A percentile compares a stretch with the other conserved stretches of the same genome.
phyloP scores from a whole-genome alignment of 2,797 vertebrate species.

The Phalloptychus januarius region DNA sequence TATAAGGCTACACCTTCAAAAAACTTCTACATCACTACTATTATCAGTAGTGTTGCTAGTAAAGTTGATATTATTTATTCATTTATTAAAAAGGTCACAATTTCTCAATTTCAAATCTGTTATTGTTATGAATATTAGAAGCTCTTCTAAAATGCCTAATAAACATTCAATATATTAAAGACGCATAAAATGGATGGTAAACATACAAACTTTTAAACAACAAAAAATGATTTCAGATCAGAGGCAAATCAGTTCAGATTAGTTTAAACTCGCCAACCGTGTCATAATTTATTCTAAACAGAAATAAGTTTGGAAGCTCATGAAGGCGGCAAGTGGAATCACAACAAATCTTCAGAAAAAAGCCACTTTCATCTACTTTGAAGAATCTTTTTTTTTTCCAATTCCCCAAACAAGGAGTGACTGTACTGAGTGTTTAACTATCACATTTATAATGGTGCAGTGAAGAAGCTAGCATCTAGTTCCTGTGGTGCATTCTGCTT shows the following conservation, averaged over 20 bases:
- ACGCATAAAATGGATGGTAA: not conserved
- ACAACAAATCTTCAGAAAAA: conserved; percentile 29
- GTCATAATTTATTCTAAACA: conserved; percentile 36
- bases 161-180: conserved; percentile 7
- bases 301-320: conserved; percentile 41
- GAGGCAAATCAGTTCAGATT: conserved; percentile 36
- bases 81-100: not conserved
- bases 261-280: conserved; percentile 34
- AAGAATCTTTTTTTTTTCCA: not conserved
- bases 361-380: conserved; percentile 45
- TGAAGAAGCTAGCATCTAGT: conserved; percentile 13
- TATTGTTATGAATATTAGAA: not conserved
- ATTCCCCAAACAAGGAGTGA: not conserved
- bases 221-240: conserved; percentile 11
- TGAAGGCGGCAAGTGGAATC: conserved; percentile 26
- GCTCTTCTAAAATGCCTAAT: not conserved
- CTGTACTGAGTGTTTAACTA: not conserved
- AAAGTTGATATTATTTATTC: not conserved
- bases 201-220: conserved; percentile 8
- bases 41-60: not conserved
- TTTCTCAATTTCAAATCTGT: not conserved
- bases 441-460: conserved; percentile 16
- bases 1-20: not conserved
- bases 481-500: conserved; percentile 56
- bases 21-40: not conserved